Evolutionary conservation across 2,888 invertebrate genomes (phyloP).

Genomic region (Aphrophora alni): DNA sequence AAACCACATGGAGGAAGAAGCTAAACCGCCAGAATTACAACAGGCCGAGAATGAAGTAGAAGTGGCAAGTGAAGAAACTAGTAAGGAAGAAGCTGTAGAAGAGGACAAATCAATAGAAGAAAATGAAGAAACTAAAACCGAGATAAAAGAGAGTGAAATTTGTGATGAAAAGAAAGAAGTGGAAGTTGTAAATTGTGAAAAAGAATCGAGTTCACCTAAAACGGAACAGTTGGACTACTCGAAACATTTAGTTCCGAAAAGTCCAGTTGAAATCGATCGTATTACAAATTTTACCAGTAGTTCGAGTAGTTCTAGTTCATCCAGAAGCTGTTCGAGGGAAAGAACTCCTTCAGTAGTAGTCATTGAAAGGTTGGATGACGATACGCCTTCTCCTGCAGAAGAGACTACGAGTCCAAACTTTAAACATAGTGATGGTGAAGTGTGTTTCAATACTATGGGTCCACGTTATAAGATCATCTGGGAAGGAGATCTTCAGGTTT

Average conservation of each 20-base stretch:
- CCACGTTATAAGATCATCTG: conserved; percentile 72
- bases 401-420: conserved; percentile 18
- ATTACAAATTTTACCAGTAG: not conserved
- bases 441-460: conserved; percentile 56
- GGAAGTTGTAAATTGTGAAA: too few species aligned
- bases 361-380: not conserved
- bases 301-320: not conserved
- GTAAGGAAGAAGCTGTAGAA: too few species aligned
- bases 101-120: too few species aligned
- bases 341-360: conserved; percentile 1
- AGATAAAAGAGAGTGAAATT: too few species aligned
- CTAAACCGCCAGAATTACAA: not conserved
- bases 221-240: too few species aligned
- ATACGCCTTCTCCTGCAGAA: not conserved
- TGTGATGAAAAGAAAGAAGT: too few species aligned
- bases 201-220: too few species aligned
- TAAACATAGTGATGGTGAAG: conserved; percentile 9
- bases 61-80: not conserved
- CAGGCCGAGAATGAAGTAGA: not conserved
- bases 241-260: not conserved
- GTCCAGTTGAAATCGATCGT: not conserved
- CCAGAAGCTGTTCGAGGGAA: not conserved
- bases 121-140: too few species aligned
- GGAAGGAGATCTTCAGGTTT: conserved; percentile 76
- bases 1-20: not conserved